Evolutionary conservation across 53 echinoderm and acorn worm genomes (phyloP), one percentile per base, ranked within the genome.

Genomic region (Zoroaster sp.): DNA sequence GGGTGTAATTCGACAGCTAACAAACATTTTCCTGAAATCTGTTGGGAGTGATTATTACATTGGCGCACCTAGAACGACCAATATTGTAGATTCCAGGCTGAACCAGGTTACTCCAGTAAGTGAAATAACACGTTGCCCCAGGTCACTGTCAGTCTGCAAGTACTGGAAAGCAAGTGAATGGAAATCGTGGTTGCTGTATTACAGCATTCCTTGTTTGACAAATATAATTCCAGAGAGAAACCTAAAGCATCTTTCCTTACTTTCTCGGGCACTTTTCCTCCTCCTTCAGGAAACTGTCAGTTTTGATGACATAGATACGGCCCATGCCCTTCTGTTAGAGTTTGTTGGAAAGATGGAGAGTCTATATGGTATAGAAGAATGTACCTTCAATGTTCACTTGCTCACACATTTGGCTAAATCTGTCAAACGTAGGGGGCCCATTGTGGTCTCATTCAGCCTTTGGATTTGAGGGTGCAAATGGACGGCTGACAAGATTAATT

Each of bases 121-220:
- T 36, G 81, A 80, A 35, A 80, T 80, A 1, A 65, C 81, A 11
- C 20, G 81, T 9, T 80, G 81, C 46, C 81, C 81, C 25, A 63
- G 81, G 46, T 36, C 63, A 4, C 11, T 65, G 18, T 32, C 0
- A 80, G 81, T 40, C 37, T 8, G 3, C 3, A 59, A 46, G n/a
- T 80, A 80, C 67, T 63, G 63, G 81, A 80, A 80, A 46, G 66
- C 81, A 23, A 80, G 81, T 37, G 81, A 80, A 35, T 80, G 81
- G 81, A 80, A 66, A 10, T 66, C 66, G 4, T 80, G 81, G 81
- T 33, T 80, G 2, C 17, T 80, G 14, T 80, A 66, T 65, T 80
- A 80, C 37, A 40, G 35, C 41, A 80, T 80, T 37, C 81, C 81
- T 0, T 80, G 81, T 31, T 39, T 80, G 67, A 36, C 1, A 38